Percentiles rank a stretch among this genome's conserved stretches.
phyloP scores from a whole-genome alignment of 2,888 invertebrate species.

The Dione vanillae region DNA sequence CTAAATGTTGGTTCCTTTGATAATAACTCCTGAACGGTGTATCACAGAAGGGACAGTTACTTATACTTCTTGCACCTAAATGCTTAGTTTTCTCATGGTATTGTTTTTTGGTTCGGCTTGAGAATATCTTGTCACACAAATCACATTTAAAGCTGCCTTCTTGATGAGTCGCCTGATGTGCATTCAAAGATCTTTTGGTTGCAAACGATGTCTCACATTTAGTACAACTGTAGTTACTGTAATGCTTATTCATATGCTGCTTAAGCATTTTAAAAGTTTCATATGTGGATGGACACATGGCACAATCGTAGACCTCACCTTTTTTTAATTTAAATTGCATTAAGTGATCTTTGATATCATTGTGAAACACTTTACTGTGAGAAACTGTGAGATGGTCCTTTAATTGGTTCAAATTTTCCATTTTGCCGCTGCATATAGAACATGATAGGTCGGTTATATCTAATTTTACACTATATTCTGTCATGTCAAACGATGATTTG shows the following conservation, averaged over 20 bases:
- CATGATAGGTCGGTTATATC: constrained; percentile 63
- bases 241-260: constrained; percentile 77
- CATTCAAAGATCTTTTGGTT: constrained; percentile 65
- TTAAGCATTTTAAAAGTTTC: constrained; percentile 77
- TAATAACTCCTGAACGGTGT: constrained; percentile 72
- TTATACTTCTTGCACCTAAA: constrained; percentile 67
- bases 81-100: constrained; percentile 76
- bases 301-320: constrained; percentile 68
- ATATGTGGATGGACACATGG: constrained; percentile 66
- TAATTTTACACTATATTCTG: constrained; percentile 63
- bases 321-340: constrained; percentile 71
- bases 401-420: constrained; percentile 55
- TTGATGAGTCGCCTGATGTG: constrained; percentile 65
- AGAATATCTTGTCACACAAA: constrained; percentile 71
- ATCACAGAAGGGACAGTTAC: constrained; percentile 72
- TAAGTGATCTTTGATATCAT: constrained; percentile 71
- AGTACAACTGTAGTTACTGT: constrained; percentile 65
- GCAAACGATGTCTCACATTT: constrained; percentile 67
- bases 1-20: constrained; percentile 72
- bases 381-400: constrained; percentile 63
- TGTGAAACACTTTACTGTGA: constrained; percentile 59
- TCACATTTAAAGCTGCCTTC: constrained; percentile 73
- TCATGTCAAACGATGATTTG: constrained; percentile 61
- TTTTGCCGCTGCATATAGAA: constrained; percentile 57
- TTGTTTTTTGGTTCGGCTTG: constrained; percentile 62